Evolutionary conservation across 2,797 vertebrate genomes (phyloP), one percentile per base, ranked within the genome.

Genomic region (Choloepus didactylus): DNA sequence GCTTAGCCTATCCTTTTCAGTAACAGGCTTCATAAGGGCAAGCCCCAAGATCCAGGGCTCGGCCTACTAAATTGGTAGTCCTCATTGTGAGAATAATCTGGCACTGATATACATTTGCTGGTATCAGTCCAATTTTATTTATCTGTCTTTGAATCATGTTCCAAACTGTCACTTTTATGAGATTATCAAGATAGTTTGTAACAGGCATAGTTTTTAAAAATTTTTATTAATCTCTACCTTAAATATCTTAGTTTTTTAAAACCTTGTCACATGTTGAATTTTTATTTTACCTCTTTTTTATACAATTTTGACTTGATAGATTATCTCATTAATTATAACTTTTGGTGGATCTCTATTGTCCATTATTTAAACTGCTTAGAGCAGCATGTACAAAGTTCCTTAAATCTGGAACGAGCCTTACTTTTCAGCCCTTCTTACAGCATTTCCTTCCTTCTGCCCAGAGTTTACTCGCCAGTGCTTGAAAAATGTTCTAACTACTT

Each of bases 21-120:
- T 44, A 44, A 44, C 41, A 44, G 4, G 41, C 41, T 44, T 44
- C 41, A 44, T 44, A 44, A 44, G 41, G 41, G 41, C 3, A 44
- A 44, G 41, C 41, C 41, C 41, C 41, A 44, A 44, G 41, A 44
- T 44, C 41, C 41, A 44, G 41, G 41, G 41, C 41, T 44, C 41
- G 6, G 41, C 41, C 41, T 44, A 44, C 41, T 44, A 44, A 44
- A 44, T 44, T 44, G 41, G 41, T 4, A 44, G 41, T 44, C 3
- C 41, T 44, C 41, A 44, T 44, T 44, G 41, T 44, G 41, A 44
- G 41, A 44, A 44, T 44, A 44, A 44, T 44, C 41, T 98, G 96
- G 86, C 96, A 96, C 44, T 86, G 56, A 90, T 95, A 93, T 38
- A 87, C 86, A 94, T 96, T 97, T 95, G 29, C 67, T 96, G 73